Percentiles rank a stretch among this genome's conserved stretches.
Evolutionary conservation across 2,888 invertebrate species (phyloP).

Genomic region (Drosophila longiperda): DNA sequence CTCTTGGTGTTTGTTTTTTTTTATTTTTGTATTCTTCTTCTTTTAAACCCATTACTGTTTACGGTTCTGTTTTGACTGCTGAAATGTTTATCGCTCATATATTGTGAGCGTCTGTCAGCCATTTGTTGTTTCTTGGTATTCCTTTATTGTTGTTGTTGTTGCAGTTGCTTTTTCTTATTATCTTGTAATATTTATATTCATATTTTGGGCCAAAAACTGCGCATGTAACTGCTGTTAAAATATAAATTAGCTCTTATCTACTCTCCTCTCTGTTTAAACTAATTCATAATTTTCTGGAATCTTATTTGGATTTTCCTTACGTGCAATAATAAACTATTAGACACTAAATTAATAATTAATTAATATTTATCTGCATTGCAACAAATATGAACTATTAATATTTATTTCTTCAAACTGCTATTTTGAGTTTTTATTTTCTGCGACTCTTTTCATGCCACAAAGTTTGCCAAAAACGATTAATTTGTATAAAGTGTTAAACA

Average conservation of each 20-base stretch:
- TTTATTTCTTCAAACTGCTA: not conserved
- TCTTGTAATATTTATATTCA: constrained; percentile 36
- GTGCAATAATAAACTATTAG: not conserved
- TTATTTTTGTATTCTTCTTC: not conserved
- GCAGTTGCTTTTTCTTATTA: constrained; percentile 25
- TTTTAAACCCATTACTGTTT: constrained; percentile 41
- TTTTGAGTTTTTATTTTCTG: not conserved
- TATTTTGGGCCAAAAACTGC: constrained; percentile 25
- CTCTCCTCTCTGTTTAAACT: not conserved
- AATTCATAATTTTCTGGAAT: not conserved
- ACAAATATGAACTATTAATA: not conserved
- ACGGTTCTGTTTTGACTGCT: constrained; percentile 28
- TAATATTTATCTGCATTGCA: not conserved
- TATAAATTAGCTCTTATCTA: constrained; percentile 10
- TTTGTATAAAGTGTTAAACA: constrained; percentile 21
- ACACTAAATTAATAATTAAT: not conserved
- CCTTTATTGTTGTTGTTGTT: constrained; percentile 20
- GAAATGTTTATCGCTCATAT: constrained; percentile 55
- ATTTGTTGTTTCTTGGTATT: constrained; percentile 26
- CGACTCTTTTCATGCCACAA: constrained; percentile 32
- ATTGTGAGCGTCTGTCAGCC: constrained; percentile 42
- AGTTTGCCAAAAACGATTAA: constrained; percentile 21
- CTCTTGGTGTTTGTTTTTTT: not conserved
- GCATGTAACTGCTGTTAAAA: constrained; percentile 24
- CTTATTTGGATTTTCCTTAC: not conserved